phyloP scores from a whole-genome alignment of 2,113 vertebrate genomes.

The Corynorhinus townsendii region DNA sequence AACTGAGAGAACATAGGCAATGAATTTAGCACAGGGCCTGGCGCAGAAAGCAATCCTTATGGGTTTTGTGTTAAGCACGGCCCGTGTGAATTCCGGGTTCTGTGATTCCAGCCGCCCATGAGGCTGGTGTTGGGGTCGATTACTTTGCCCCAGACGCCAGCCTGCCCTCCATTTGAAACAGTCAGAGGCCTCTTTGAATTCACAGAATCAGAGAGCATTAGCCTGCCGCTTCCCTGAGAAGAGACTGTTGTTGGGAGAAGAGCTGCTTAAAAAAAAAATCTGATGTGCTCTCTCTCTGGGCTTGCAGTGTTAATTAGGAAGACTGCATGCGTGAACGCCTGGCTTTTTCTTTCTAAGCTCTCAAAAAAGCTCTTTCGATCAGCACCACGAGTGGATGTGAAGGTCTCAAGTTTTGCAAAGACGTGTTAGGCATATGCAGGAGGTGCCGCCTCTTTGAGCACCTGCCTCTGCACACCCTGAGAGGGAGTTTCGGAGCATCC shows the following conservation, averaged over 20 bases:
- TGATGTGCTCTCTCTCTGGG: neutral
- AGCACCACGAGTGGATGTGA: neutral
- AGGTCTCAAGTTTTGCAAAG: constrained; percentile 36
- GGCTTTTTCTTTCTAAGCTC: constrained; percentile 9
- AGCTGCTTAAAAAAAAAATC: constrained; percentile 34
- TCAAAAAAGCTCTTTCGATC: constrained; percentile 31
- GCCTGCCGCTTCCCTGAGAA: neutral
- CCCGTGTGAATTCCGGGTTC: neutral
- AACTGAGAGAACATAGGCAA: neutral
- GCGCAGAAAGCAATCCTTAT: neutral
- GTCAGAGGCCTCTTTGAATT: neutral
- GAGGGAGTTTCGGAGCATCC: neutral
- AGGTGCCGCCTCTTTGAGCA: neutral
- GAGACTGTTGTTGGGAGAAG: neutral
- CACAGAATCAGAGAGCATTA: neutral
- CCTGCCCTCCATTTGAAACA: neutral
- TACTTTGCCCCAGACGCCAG: neutral
- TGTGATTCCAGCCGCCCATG: fast-evolving
- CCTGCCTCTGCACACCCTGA: neutral
- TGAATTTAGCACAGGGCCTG: neutral
- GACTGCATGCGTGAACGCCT: neutral
- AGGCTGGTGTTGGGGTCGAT: fast-evolving
- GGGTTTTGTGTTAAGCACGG: neutral
- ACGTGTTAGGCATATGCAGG: neutral
- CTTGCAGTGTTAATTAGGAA: constrained; percentile 34